Evolutionary conservation across 2,797 vertebrate species (phyloP).

Genomic region (Dicrostonyx torquatus): DNA sequence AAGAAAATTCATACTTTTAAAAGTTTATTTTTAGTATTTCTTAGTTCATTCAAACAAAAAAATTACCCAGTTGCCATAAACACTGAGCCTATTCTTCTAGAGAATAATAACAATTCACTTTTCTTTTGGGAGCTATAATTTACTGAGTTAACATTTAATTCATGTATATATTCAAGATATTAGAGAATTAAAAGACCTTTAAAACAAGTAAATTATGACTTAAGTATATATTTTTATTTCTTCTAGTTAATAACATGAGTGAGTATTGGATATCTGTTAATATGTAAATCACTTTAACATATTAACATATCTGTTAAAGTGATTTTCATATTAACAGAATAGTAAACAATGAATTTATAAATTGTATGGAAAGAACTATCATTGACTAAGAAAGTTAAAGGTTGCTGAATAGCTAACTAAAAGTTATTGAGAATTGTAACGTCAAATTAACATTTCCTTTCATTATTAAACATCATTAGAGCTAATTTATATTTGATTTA

Average conservation of each 20-base stretch:
- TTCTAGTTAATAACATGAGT: background rate
- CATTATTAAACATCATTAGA: conserved; percentile 58
- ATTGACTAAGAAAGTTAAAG: background rate
- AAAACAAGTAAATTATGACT: background rate
- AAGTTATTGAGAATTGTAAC: conserved; percentile 47
- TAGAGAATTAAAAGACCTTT: background rate
- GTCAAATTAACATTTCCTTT: conserved; percentile 69
- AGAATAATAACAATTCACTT: background rate
- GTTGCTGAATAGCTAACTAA: conserved; percentile 8
- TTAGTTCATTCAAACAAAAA: background rate
- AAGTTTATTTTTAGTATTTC: background rate
- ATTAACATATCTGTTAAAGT: background rate
- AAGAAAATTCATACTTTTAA: background rate
- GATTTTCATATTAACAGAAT: background rate
- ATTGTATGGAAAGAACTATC: conserved; percentile 4
- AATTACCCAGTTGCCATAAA: background rate
- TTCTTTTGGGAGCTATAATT: background rate
- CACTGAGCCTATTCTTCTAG: background rate
- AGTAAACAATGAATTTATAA: background rate
- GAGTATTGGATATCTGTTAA: background rate
- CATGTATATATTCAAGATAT: background rate
- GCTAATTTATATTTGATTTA: conserved; percentile 32
- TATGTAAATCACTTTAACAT: too few relatives aligned
- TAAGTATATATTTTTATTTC: background rate
- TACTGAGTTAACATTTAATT: background rate